Evolutionary conservation across 2,113 vertebrate species (phyloP), one percentile per base, ranked within the genome.

Genomic region (Fulmarus glacialis): DNA sequence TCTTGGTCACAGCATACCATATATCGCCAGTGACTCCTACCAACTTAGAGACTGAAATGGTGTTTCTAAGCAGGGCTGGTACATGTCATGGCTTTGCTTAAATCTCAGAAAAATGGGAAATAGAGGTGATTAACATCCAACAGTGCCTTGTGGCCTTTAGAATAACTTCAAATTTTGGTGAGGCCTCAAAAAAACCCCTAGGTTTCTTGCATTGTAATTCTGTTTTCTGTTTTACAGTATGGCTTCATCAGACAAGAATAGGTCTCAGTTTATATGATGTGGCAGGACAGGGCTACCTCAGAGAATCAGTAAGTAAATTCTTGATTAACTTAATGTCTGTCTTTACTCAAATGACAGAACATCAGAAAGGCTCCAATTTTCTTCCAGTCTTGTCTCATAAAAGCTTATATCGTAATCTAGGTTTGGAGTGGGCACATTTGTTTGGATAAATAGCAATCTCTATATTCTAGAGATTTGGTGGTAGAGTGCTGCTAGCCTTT

Each of bases 191-290:
- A 30, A 2, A 42, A 1, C 9, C 13, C 18, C 9, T 48, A 9
- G 29, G 12, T 52, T 72, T 88, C 38, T 95, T 29, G 19, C 29
- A 36, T 7, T 96, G 6, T 92, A 47, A 93, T 71, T 83, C 42
- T 74, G 22, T 71, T 93, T 91, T 67, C 60, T 97, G 15, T 89
- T 95, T 97, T 91, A 64, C 96, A 99, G 99, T 99, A 24, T 99
- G 99, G 99, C 98, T 99, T 90, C 99, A 99, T 97, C 99, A 99
- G 95, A 99, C 99, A 83, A 98, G 99, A 97, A 99, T 99, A 94
- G 99, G 99, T 53, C 98, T 99, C 94, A 99, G 99, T 98, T 98
- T 99, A 91, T 99, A 99, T 94, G 99, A 99, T 19, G 99, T 99
- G 47, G 99, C 99, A 77, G 99, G 99, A 87, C 99, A 99, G 97